These are phyloP conservation scores for Anhinga anhinga DNA, from an alignment of 2,113 vertebrate species.

Conservation along the genomic window DNA sequence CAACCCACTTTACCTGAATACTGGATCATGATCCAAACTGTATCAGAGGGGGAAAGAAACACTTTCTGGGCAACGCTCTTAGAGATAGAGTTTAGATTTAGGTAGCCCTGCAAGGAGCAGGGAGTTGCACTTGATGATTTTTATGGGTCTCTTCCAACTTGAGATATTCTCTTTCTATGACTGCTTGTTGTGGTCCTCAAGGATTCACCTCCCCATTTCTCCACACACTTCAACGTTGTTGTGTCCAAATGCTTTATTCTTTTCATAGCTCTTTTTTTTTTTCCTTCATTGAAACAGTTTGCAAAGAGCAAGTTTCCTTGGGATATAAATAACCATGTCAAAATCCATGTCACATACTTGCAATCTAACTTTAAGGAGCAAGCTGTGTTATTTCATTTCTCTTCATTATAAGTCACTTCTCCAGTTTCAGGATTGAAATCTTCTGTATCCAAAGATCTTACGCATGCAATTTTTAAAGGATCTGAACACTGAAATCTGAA, in stretches of 20 bases:
- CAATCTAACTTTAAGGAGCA: background rate
- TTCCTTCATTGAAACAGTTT: background rate
- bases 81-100: background rate
- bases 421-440: background rate
- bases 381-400: background rate
- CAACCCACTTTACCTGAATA: background rate
- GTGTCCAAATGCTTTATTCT: background rate
- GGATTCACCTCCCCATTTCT: background rate
- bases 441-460: background rate
- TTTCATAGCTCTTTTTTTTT: background rate
- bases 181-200: background rate
- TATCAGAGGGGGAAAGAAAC: background rate
- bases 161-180: background rate
- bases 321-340: background rate
- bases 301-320: background rate
- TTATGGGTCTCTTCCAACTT: background rate
- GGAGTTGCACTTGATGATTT: too few relatives aligned
- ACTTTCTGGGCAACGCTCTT: background rate
- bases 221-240: background rate
- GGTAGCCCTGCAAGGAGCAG: background rate
- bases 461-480: background rate
- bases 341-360: background rate
- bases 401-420: background rate
- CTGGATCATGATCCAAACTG: background rate
- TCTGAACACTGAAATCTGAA: background rate